phyloP scores from a whole-genome alignment of 2,888 invertebrate genomes.

The Chloroclysta siterata region DNA sequence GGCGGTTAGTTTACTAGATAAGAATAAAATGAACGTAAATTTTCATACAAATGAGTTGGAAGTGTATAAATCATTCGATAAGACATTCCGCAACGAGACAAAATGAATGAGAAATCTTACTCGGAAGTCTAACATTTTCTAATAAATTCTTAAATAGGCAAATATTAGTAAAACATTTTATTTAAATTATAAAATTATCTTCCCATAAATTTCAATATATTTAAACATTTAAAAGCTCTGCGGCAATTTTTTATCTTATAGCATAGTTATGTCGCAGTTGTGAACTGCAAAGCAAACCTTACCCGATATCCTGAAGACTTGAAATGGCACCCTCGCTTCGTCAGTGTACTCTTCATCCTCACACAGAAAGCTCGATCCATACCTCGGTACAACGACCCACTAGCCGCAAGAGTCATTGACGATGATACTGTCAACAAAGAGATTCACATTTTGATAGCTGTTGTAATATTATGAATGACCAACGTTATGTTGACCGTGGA shows the following conservation, averaged over 20 bases:
- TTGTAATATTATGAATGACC: constrained; percentile 41
- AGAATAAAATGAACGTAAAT: constrained; percentile 69
- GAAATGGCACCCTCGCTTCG: constrained; percentile 98
- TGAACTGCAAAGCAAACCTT: constrained; percentile 64
- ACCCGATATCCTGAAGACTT: constrained; percentile 98
- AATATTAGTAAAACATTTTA: not conserved
- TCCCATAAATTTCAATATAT: not conserved
- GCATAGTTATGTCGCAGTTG: too few relatives aligned
- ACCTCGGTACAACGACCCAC: constrained; percentile 90
- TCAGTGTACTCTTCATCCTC: constrained; percentile 98
- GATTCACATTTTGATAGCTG: constrained; percentile 39
- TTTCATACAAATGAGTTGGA: constrained; percentile 61
- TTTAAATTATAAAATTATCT: not conserved
- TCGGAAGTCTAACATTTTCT: constrained; percentile 23
- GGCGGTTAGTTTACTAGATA: constrained; percentile 53
- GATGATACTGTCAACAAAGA: constrained; percentile 88
- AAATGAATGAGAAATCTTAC: constrained; percentile 31
- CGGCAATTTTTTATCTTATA: not conserved
- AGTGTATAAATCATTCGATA: constrained; percentile 50
- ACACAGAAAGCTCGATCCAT: constrained; percentile 97
- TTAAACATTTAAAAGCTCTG: not conserved
- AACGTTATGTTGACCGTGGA: constrained; percentile 35
- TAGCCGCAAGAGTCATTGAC: constrained; percentile 91
- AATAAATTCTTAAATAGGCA: constrained; percentile 15
- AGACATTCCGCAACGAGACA: constrained; percentile 33